A percentile compares a stretch with the other conserved stretches of the same genome.
Conservation (phyloP, 1,140 invertebrate species). For the Zaprionus vittiger region DNA sequence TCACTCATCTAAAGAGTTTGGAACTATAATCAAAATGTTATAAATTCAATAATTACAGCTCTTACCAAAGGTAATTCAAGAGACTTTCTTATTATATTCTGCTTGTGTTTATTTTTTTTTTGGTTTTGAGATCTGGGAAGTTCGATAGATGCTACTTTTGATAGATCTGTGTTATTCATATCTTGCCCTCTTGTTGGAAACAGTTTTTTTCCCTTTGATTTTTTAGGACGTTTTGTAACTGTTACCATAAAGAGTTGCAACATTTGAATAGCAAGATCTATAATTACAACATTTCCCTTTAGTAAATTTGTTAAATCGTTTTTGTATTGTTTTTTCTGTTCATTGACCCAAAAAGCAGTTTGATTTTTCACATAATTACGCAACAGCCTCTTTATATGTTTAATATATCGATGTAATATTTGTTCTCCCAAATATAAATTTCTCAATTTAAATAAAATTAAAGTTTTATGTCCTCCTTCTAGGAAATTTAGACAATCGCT, state of each 20-base stretch:
- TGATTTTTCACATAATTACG: background rate
- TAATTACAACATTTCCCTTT: constrained; percentile 6
- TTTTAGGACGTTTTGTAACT: background rate
- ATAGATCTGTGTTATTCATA: background rate
- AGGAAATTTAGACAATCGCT: background rate
- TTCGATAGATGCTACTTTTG: too few species aligned
- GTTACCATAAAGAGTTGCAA: background rate
- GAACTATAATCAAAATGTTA: too few species aligned
- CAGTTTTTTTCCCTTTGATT: background rate
- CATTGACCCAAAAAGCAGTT: background rate
- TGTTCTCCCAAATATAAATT: too few species aligned
- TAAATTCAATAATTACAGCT: too few species aligned
- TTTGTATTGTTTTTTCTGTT: background rate
- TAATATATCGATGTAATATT: too few species aligned
- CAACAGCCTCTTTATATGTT: background rate
- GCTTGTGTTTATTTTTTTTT: background rate
- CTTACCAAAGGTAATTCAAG: too few species aligned
- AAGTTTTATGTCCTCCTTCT: background rate
- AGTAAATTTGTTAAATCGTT: background rate
- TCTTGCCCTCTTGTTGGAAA: constrained; percentile 6
- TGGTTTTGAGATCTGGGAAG: too few species aligned
- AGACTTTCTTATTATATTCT: background rate
- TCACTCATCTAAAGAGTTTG: too few species aligned
- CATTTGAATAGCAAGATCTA: constrained; percentile 10
- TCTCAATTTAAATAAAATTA: too few species aligned